Percentiles rank a stretch among this genome's conserved stretches.
Evolutionary conservation across 1,140 invertebrate species (phyloP).

Genomic region (Diorhabda carinulata): DNA sequence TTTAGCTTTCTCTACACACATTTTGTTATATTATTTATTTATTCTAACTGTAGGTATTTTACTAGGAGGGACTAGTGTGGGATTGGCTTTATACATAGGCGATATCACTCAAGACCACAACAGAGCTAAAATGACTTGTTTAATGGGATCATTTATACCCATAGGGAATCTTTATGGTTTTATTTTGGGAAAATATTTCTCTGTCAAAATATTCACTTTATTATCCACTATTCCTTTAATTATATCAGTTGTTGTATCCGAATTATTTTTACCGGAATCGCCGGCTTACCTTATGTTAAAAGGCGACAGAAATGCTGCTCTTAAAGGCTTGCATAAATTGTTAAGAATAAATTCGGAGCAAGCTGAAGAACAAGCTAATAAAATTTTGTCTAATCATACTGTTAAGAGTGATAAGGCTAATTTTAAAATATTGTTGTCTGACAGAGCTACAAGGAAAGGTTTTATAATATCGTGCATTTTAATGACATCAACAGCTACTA

Average conservation of each 20-base stretch:
- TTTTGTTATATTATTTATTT: slow-evolving; percentile 38
- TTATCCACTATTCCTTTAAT: slow-evolving; percentile 49
- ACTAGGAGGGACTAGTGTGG: slow-evolving; percentile 49
- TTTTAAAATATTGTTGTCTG: slow-evolving; percentile 20
- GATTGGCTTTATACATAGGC: slow-evolving; percentile 51
- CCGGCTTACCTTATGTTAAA: slow-evolving; percentile 66
- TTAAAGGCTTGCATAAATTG: slow-evolving; percentile 59
- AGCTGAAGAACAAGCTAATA: slow-evolving; percentile 17
- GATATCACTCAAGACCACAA: slow-evolving; percentile 49
- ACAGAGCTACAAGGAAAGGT: slow-evolving; percentile 58
- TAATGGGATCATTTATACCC: slow-evolving; percentile 34
- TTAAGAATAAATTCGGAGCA: slow-evolving; percentile 52
- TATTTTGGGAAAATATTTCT: slow-evolving; percentile 55
- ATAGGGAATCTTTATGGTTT: slow-evolving; percentile 48
- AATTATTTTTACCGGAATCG: slow-evolving; percentile 62
- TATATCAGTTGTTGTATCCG: slow-evolving; percentile 53
- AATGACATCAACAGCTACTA: slow-evolving; percentile 83
- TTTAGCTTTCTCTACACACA: not conserved
- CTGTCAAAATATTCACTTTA: slow-evolving; percentile 54
- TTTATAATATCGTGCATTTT: slow-evolving; percentile 69
- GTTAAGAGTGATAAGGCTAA: slow-evolving; percentile 39
- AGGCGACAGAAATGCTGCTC: slow-evolving; percentile 57
- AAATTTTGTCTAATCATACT: slow-evolving; percentile 17
- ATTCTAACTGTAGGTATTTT: slow-evolving; percentile 48
- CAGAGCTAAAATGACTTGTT: slow-evolving; percentile 34